Percentiles rank a stretch among this genome's conserved stretches.
These are phyloP conservation scores for Chromis chromis DNA, from an alignment of 2,797 vertebrate genomes.

Conservation along the genomic window DNA sequence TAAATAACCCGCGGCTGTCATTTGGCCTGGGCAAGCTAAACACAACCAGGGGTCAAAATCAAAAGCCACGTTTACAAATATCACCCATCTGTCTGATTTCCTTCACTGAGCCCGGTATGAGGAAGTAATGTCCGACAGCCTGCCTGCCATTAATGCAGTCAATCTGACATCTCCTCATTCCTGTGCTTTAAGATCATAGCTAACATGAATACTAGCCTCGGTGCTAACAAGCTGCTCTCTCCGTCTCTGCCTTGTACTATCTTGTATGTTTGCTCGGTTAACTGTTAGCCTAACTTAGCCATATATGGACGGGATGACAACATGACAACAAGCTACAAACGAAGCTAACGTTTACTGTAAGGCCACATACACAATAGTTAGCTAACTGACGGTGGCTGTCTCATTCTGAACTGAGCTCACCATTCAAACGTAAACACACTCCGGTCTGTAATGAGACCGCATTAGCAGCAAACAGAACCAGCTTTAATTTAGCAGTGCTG, in stretches of 20 bases:
- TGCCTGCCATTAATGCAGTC: neutral
- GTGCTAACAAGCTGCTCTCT: constrained; percentile 29
- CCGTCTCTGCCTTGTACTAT: neutral
- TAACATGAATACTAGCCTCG: neutral
- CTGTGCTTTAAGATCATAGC: constrained; percentile 12
- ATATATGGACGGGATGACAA: constrained; percentile 48
- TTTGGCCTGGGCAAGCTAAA: constrained; percentile 24
- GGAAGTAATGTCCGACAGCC: constrained; percentile 13
- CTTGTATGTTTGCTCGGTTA: neutral
- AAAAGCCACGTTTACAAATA: constrained; percentile 64
- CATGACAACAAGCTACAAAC: constrained; percentile 58
- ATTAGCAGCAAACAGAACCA: neutral
- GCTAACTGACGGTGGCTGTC: constrained; percentile 20
- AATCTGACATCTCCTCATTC: constrained; percentile 15
- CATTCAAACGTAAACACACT: neutral
- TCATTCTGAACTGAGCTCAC: neutral
- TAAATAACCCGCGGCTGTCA: constrained; percentile 52
- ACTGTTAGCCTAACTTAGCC: constrained; percentile 46
- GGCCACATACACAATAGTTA: neutral
- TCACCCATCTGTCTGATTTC: constrained; percentile 16
- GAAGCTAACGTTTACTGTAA: constrained; percentile 28
- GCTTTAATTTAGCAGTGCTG: neutral
- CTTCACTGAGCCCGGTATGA: constrained; percentile 9
- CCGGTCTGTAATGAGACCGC: rapidly evolving
- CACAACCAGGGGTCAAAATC: constrained; percentile 26